Percentiles rank a stretch among this genome's conserved stretches.
Conservation (phyloP, 2,797 vertebrate species). For the Urosaurus nigricauda region DNA sequence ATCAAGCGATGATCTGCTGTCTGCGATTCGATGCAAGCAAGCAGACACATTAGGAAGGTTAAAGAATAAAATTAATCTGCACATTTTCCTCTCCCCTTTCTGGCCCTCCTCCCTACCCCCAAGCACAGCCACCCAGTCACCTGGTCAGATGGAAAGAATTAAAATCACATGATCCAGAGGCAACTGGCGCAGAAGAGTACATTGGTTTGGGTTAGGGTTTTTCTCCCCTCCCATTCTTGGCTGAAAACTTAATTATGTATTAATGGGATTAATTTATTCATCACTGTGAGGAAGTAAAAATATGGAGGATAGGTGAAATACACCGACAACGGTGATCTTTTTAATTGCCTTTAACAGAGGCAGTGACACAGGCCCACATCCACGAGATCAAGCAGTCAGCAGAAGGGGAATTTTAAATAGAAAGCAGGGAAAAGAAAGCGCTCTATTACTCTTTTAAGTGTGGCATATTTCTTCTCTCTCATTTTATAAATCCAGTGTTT, state of each 20-base stretch:
- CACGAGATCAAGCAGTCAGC: constrained; percentile 52
- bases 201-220: constrained; percentile 78
- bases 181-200: constrained; percentile 76
- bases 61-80: constrained; percentile 90
- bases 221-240: constrained; percentile 73
- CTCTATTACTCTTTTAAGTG: constrained; percentile 70
- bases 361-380: constrained; percentile 63
- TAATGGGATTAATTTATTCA: constrained; percentile 84
- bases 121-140: constrained; percentile 72
- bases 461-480: constrained; percentile 73
- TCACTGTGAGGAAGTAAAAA: constrained; percentile 70
- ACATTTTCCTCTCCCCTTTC: constrained; percentile 72
- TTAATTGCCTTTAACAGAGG: constrained; percentile 75
- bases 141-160: constrained; percentile 83
- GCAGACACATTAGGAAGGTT: constrained; percentile 90
- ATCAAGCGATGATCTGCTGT: constrained; percentile 99
- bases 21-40: constrained; percentile 88
- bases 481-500: constrained; percentile 79
- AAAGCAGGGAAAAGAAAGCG: constrained; percentile 32
- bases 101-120: constrained; percentile 29
- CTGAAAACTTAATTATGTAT: constrained; percentile 83
- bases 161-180: constrained; percentile 81
- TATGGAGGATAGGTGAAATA: constrained; percentile 73
- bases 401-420: constrained; percentile 25
- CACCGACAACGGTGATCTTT: constrained; percentile 74